Conservation (phyloP, 1,140 invertebrate species). For the Heterodera schachtii region DNA sequence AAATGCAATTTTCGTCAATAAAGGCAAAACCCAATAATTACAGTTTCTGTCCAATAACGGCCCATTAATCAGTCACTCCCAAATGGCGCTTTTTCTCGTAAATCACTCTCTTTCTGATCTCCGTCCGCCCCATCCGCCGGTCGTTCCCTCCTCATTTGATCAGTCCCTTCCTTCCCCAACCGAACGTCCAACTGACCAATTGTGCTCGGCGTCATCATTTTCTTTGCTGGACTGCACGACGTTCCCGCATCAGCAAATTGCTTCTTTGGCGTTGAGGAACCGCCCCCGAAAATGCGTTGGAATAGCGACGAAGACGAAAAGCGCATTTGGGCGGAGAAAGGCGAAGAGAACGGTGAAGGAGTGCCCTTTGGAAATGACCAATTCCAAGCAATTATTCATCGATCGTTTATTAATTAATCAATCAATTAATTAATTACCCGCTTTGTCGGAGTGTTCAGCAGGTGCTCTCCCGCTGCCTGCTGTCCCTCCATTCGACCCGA, state of each 20-base stretch:
- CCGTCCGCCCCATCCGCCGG: too few relatives aligned
- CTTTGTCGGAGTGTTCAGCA: neutral
- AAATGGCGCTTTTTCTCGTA: too few relatives aligned
- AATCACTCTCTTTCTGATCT: too few relatives aligned
- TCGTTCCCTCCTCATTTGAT: too few relatives aligned
- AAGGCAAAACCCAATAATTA: too few relatives aligned
- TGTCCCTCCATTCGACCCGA: neutral
- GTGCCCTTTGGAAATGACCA: neutral
- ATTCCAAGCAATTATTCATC: neutral
- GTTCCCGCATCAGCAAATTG: neutral
- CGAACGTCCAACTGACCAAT: neutral
- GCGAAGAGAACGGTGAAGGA: neutral
- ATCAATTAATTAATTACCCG: neutral
- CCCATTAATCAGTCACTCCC: too few relatives aligned
- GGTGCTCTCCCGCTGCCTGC: neutral
- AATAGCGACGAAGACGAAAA: conserved; percentile 18
- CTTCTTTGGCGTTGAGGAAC: conserved; percentile 13
- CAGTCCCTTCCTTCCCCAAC: neutral
- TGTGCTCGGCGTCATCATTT: neutral
- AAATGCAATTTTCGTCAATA: too few relatives aligned
- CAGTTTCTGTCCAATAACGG: too few relatives aligned
- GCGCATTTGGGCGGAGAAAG: conserved; percentile 11
- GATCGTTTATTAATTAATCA: too few relatives aligned
- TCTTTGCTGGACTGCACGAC: conserved; percentile 10
- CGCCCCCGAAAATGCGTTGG: conserved; percentile 22